phyloP scores from a whole-genome alignment of 2,113 vertebrate genomes.

The Chaetodon auriga region DNA sequence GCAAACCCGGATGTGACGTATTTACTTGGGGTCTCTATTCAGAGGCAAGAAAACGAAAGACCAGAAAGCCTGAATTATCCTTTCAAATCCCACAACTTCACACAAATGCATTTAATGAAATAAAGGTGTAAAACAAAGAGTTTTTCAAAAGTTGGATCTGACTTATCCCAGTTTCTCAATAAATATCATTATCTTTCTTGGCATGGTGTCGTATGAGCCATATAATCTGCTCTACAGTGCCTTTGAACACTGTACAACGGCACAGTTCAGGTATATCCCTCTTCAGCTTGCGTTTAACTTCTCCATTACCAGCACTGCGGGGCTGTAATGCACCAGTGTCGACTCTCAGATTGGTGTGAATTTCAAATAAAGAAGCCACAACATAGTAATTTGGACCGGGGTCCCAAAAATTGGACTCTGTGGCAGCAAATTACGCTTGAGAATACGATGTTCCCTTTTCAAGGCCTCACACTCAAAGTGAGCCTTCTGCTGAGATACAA shows the following conservation, averaged over 20 bases:
- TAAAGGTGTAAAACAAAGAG: neutral
- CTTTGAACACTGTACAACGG: neutral
- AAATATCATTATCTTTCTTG: conserved; percentile 23
- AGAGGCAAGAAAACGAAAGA: neutral
- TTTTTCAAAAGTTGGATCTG: neutral
- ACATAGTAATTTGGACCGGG: neutral
- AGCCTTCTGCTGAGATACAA: conserved; percentile 6
- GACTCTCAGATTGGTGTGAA: neutral
- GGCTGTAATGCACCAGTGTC: conserved; percentile 4
- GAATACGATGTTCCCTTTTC: conserved; percentile 20
- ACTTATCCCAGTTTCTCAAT: conserved; percentile 19
- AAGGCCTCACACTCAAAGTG: neutral
- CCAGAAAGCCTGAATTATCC: conserved; percentile 25
- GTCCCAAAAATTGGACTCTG: neutral
- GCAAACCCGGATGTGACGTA: neutral
- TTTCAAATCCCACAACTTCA: neutral
- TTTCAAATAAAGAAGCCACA: neutral
- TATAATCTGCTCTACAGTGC: conserved; percentile 15
- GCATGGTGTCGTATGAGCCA: neutral
- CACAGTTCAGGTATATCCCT: neutral
- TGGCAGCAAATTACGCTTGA: conserved; percentile 9
- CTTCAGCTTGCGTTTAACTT: neutral
- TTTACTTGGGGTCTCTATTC: neutral
- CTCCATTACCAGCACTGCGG: conserved; percentile 12
- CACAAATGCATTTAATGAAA: neutral